Conservation (phyloP, 2,113 vertebrate species). For the Daubentonia madagascariensis region DNA sequence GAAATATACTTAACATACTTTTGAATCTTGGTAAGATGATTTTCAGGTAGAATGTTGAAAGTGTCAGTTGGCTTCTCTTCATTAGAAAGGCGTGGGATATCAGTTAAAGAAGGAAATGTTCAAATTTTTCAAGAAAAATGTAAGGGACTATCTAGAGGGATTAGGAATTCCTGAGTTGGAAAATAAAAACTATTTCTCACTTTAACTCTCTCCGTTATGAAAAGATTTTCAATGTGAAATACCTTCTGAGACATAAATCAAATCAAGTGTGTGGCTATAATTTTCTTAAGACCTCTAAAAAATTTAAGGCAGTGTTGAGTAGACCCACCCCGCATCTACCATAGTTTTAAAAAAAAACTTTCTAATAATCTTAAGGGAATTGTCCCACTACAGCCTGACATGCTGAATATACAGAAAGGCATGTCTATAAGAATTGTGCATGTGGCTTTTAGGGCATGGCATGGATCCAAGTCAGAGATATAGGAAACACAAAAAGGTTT, state of each 20-base stretch:
- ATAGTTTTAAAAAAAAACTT: not conserved
- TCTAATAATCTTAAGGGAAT: not conserved
- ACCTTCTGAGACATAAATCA: not conserved
- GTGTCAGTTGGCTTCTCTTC: not conserved
- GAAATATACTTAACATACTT: not conserved
- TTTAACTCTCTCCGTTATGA: not conserved
- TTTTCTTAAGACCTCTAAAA: not conserved
- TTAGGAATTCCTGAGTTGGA: not conserved
- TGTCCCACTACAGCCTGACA: not conserved
- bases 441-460: not conserved
- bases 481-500: not conserved
- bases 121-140: not conserved
- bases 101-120: not conserved
- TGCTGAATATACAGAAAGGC: not conserved
- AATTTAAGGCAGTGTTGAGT: not conserved
- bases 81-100: not conserved
- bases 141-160: not conserved
- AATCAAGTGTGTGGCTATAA: not conserved
- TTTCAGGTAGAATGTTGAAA: not conserved
- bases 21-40: not conserved
- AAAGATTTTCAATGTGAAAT: not conserved
- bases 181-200: not conserved
- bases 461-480: not conserved
- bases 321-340: rapidly evolving
- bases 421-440: not conserved